Evolutionary conservation across 1,140 invertebrate species (phyloP).

Genomic region (Spodoptera litura): DNA sequence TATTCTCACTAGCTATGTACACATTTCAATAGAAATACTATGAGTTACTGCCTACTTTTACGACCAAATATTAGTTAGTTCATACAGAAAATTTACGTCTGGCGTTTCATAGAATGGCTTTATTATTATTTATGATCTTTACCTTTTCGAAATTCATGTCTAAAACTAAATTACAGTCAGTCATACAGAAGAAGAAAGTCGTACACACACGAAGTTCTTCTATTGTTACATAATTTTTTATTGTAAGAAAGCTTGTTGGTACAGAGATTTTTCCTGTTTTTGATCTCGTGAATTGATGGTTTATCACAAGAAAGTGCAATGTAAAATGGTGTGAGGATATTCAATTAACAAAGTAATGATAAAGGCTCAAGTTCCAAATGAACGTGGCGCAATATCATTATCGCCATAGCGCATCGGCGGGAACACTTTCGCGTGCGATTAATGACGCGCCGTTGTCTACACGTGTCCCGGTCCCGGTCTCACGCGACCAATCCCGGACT

Average conservation of each 20-base stretch:
- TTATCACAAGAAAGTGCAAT: not conserved
- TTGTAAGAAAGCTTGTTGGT: too few species aligned
- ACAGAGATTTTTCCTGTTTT: too few species aligned
- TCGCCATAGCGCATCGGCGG: slow-evolving; percentile 33
- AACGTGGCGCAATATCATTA: slow-evolving; percentile 19
- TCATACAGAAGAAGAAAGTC: too few species aligned
- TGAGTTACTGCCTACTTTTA: slow-evolving; percentile 16
- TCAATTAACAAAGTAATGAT: slow-evolving; percentile 16
- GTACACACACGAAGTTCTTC: too few species aligned
- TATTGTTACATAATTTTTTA: too few species aligned
- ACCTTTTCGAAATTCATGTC: not conserved
- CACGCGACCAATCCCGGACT: slow-evolving; percentile 49
- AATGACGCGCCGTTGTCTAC: slow-evolving; percentile 53
- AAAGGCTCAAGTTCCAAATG: slow-evolving; percentile 20
- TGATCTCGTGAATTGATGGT: too few species aligned
- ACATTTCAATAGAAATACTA: slow-evolving; percentile 20
- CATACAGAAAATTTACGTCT: slow-evolving; percentile 11
- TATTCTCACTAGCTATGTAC: slow-evolving; percentile 7
- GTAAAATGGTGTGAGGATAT: slow-evolving; percentile 19
- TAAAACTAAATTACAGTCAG: not conserved
- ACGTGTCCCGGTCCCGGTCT: slow-evolving; percentile 49
- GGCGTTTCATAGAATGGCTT: not conserved
- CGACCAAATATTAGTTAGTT: slow-evolving; percentile 23
- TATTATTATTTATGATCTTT: not conserved
- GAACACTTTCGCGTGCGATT: slow-evolving; percentile 50